Percentiles rank a stretch among this genome's conserved stretches.
These are phyloP conservation scores for Rhopalosiphum maidis DNA, from an alignment of 1,140 invertebrate species.

Conservation along the genomic window DNA sequence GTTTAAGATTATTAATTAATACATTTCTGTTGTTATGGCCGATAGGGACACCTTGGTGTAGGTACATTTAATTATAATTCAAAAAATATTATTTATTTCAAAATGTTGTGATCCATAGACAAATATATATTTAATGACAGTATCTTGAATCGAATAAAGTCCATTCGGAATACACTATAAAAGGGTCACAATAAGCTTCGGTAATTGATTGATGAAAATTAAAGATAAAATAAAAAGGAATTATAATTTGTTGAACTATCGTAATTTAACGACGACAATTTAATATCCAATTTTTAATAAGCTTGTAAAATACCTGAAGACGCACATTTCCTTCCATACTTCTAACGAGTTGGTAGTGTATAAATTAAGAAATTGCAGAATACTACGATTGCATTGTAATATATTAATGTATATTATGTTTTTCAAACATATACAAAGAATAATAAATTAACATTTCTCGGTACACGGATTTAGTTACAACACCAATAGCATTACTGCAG, in stretches of 20 bases:
- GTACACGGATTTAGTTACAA: not conserved
- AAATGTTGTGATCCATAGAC: not conserved
- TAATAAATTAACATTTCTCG: not conserved
- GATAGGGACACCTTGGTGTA: too few relatives aligned
- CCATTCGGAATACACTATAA: not conserved
- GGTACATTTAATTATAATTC: too few relatives aligned
- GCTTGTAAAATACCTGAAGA: not conserved
- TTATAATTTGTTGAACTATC: not conserved
- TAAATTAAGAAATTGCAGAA: too few relatives aligned
- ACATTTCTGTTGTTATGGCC: too few relatives aligned
- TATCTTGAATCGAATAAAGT: not conserved
- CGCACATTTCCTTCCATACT: not conserved
- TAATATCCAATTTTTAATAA: not conserved
- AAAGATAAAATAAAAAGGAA: not conserved
- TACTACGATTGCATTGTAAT: not conserved
- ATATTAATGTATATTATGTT: not conserved
- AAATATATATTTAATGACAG: not conserved
- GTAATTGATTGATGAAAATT: not conserved
- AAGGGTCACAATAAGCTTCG: not conserved
- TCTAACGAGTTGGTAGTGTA: not conserved
- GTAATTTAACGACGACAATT: not conserved
- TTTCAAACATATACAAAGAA: not conserved
- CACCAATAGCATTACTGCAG: not conserved
- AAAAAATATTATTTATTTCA: too few relatives aligned
- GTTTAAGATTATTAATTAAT: too few relatives aligned